phyloP scores from a whole-genome alignment of 1,140 invertebrate species.

The Himalopsyche phryganea region DNA sequence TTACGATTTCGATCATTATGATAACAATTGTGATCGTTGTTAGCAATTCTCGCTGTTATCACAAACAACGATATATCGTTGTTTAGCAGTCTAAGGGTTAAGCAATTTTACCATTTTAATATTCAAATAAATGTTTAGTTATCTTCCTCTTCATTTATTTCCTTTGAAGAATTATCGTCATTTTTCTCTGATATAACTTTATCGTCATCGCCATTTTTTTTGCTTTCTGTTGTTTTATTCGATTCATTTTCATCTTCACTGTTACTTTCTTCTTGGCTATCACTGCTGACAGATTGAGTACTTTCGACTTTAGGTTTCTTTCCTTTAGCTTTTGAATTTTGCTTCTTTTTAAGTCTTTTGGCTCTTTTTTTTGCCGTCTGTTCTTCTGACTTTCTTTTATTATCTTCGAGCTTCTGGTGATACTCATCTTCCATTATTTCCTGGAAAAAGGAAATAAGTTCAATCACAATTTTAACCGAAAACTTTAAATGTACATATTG shows the following conservation, averaged over 20 bases:
- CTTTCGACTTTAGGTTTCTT: slow-evolving; percentile 51
- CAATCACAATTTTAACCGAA: no score
- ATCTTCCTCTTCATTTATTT: no score
- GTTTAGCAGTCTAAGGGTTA: no score
- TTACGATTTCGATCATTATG: no score
- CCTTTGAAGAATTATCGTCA: no score
- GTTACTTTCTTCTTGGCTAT: slow-evolving; percentile 36
- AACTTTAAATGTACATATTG: no score
- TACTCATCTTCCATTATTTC: slow-evolving; percentile 82
- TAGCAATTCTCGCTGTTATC: no score
- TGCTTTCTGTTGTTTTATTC: slow-evolving; percentile 28
- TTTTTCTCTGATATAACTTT: no score
- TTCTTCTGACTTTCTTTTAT: slow-evolving; percentile 71
- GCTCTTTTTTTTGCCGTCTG: slow-evolving; percentile 80
- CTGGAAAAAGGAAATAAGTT: slow-evolving; percentile 46
- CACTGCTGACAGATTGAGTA: slow-evolving; percentile 33
- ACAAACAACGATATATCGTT: no score
- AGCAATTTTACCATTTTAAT: no score
- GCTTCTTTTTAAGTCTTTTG: slow-evolving; percentile 77
- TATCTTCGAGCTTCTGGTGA: slow-evolving; percentile 76
- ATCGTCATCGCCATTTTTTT: slow-evolving; percentile 11
- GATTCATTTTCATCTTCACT: slow-evolving; percentile 28
- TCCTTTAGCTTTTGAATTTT: slow-evolving; percentile 53
- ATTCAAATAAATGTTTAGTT: no score
- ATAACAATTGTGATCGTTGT: no score